Base-by-base conservation (phyloP, 2,797 vertebrate genomes). In the Eutrigla gurnardus region DNA sequence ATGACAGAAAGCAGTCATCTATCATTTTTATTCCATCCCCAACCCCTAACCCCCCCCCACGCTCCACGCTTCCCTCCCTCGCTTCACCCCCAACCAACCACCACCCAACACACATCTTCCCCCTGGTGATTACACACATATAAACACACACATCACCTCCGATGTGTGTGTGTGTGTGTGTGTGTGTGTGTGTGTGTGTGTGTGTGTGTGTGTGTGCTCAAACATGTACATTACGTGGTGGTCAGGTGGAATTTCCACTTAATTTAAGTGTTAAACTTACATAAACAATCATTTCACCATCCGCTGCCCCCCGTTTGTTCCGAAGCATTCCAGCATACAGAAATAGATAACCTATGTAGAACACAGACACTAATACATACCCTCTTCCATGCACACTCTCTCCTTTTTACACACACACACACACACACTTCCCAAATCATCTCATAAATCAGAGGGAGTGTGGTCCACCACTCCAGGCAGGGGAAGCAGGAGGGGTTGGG, bases 1-100 rank as follows among this genome's bases (percentile, higher is more conserved):
- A 90, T 94, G 93, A 94, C 95, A 94, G 93, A 93, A 93, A 94
- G 93, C 92, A 93, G 91, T 87, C 93, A 93, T 95, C 93, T 91
- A 94, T 95, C 94, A 95, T 93, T 95, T 95, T 95, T 93, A 96
- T 94, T 93, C 92, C 92, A 88, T 87, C 88, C 82, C 81, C 86
- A 85, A 82, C 86, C 89, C 86, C 81, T 84, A 80, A 52, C 74
- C 76, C 82, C 73, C 73, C 73, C 74, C 86, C 67, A 60, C 33
- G 55, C 82, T 68, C 25, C 25, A 25, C 25, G 25, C 25, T 25
- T 25, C 69, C 84, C 69, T 65, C 61, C 75, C 52, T 64, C 45
- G 11, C 87, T 73, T 60, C 37, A 25, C 61, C 50, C 33, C 64
- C 53, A 4, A 11, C n/a, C 17, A 18, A 42, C 18, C 67, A 32